Conservation (phyloP, 92 coral and sea anemone species). For the Epizoanthus ramosus region DNA sequence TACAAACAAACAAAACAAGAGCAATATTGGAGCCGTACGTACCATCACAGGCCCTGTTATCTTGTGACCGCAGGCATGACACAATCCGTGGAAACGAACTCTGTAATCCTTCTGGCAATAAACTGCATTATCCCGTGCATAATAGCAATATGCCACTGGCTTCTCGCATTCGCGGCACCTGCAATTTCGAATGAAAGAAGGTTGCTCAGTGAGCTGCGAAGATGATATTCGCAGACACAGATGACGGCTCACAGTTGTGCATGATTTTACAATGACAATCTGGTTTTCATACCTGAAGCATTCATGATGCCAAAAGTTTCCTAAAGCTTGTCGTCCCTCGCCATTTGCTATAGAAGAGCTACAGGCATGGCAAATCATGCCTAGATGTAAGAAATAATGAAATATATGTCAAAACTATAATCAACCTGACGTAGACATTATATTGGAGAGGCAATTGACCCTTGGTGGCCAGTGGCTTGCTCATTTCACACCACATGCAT, state of each 20-base stretch:
- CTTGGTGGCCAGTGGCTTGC: background rate
- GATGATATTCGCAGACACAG: background rate
- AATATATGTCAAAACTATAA: background rate
- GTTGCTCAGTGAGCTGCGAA: slow-evolving; percentile 1
- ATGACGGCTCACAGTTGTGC: too few relatives aligned
- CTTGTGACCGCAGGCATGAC: slow-evolving; percentile 81
- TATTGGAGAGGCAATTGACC: too few relatives aligned
- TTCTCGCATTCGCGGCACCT: slow-evolving; percentile 86
- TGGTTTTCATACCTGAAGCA: slow-evolving; percentile 60
- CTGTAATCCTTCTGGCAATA: slow-evolving; percentile 88
- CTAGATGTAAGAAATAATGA: background rate
- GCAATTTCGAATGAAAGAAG: slow-evolving; percentile 8
- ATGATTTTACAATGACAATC: too few relatives aligned
- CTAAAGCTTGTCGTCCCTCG: slow-evolving; percentile 56
- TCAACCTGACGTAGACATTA: too few relatives aligned
- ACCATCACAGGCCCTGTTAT: slow-evolving; percentile 97
- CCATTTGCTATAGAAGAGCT: slow-evolving; percentile 18
- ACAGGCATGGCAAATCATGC: slow-evolving; percentile 32
- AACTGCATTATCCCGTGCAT: slow-evolving; percentile 74
- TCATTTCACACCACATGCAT: background rate
- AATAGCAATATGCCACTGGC: slow-evolving; percentile 60
- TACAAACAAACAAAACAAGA: slow-evolving; percentile 4
- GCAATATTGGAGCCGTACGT: slow-evolving; percentile 41
- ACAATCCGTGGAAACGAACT: slow-evolving; percentile 61
- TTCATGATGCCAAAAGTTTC: slow-evolving; percentile 68